phyloP scores from a whole-genome alignment of 2,888 invertebrate genomes.

The Andricus quercusramuli region DNA sequence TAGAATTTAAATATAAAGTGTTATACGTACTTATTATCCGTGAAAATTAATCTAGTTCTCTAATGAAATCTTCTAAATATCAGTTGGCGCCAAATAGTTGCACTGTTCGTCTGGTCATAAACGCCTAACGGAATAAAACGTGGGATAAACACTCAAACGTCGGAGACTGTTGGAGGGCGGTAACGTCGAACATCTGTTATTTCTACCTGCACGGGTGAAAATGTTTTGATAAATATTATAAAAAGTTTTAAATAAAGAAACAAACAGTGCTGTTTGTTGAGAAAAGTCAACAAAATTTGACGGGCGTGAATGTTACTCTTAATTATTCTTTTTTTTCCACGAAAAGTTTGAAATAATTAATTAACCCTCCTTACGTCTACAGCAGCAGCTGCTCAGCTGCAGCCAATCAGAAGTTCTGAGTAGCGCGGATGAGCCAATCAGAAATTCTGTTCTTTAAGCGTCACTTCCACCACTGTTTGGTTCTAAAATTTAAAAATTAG shows the following conservation, averaged over 20 bases:
- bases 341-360: conserved; percentile 10
- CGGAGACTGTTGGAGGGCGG: neutral
- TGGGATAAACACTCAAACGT: neutral
- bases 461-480: neutral
- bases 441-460: neutral
- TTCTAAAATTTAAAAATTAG: neutral
- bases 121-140: neutral
- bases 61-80: too few species aligned
- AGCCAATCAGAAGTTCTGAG: neutral
- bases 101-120: neutral
- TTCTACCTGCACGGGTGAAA: neutral
- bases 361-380: neutral
- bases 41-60: neutral
- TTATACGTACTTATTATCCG: conserved; percentile 5
- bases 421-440: too few species aligned
- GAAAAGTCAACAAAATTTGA: neutral
- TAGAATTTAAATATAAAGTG: neutral
- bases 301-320: neutral
- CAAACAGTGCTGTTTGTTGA: neutral
- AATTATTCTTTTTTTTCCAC: neutral
- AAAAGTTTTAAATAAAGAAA: neutral
- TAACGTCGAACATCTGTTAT: neutral
- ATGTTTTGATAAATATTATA: neutral
- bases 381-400: neutral
- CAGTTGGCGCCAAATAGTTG: conserved; percentile 2